Evolutionary conservation across 23 tunicate species (phyloP), one percentile per base, ranked within the genome.

Genomic region (Halocynthia roretzi): DNA sequence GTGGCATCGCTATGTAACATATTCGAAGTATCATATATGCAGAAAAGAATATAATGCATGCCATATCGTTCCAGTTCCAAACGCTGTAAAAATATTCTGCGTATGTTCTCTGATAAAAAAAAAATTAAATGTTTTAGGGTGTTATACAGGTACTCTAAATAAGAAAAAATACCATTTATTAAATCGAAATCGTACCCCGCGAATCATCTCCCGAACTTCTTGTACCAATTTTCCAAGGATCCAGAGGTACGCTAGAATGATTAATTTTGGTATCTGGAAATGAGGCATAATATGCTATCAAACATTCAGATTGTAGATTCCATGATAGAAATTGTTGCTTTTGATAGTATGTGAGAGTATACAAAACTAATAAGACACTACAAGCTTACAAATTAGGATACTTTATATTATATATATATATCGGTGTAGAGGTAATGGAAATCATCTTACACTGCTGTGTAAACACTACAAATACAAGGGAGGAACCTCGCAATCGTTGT

Each of bases 51-150:
- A 82, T 19, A 52, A 87, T 82, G 10, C 87, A 77, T 44, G 72
- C 53, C 83, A 87, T 77, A 48, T 87, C 94, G 77, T 87, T 87
- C 83, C 84, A 82, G 61, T 87, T 87, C 94, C 94, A 87, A 57
- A 75, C 68, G 50, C 82, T 87, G 31, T 81, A 70, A 44, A 87
- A 55, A 53, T 87, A 87, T 64, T 87, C 94, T 31, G 44, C 4
- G 44, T 31, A 31, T 31, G 44, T 31, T 31, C 44, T 31, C 44
- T 31, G 44, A 31, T 31, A 31, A 31, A 31, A 31, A 31, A n/a
- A 0, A 31, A 31, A 0, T 31, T 31, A 4, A 4, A 31, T 31
- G 44, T 31, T 31, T 31, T 31, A 31, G 44, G 44, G 44, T 31
- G 44, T 31, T 31, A 31, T 31, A 31, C 44, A 31, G 4, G 44